These are phyloP conservation scores for Agrotis clavis DNA, from an alignment of 2,888 invertebrate genomes.

Conservation along the genomic window DNA sequence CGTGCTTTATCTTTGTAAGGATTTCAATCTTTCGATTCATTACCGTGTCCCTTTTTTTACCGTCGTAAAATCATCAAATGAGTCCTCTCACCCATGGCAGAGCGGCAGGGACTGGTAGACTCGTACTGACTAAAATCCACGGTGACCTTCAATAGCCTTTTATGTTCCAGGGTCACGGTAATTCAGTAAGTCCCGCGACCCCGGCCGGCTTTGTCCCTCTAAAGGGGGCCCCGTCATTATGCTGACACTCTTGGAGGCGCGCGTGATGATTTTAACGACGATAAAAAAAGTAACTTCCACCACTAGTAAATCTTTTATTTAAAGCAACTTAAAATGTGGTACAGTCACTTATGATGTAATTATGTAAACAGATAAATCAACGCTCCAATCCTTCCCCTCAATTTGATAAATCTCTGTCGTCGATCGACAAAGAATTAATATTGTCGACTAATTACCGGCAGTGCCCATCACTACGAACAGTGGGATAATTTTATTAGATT, in stretches of 20 bases:
- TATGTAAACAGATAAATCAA: constrained; percentile 26
- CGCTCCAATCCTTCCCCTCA: constrained; percentile 4
- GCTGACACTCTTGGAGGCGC: no score
- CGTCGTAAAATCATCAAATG: no score
- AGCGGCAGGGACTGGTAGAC: no score
- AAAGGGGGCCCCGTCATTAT: no score
- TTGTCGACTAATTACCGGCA: constrained; percentile 31
- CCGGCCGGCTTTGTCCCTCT: no score
- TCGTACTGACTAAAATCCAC: no score
- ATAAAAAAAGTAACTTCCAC: not conserved
- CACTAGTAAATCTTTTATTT: not conserved
- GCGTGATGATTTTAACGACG: not conserved
- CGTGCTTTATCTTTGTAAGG: not conserved
- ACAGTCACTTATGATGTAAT: constrained; percentile 4
- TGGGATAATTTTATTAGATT: constrained; percentile 48
- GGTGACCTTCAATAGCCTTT: no score
- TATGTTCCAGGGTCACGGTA: no score
- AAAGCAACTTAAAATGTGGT: not conserved
- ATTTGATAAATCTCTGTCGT: constrained; percentile 41
- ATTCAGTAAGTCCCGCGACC: no score
- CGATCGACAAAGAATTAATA: constrained; percentile 39
- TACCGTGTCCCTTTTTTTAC: no score
- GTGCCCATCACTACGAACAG: constrained; percentile 32
- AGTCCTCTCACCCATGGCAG: no score
- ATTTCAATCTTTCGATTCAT: not conserved